Percentiles rank a stretch among this genome's conserved stretches.
These are phyloP conservation scores for Panthera tigris DNA, from an alignment of 2,113 vertebrate species.

Conservation along the genomic window DNA sequence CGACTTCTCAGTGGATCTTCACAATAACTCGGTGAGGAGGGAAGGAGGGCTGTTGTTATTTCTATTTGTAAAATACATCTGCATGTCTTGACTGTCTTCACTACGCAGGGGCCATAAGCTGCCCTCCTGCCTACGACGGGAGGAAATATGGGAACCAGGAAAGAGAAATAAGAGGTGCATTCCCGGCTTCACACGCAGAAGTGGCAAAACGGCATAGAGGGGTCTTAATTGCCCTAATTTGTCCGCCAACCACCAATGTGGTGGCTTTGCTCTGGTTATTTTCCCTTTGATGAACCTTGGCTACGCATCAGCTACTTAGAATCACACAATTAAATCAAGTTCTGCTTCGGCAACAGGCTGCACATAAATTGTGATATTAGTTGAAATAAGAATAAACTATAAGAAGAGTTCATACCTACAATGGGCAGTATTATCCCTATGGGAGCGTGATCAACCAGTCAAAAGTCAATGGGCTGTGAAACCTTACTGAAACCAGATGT, in stretches of 20 bases:
- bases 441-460: neutral
- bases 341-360: neutral
- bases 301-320: neutral
- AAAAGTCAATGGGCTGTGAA: neutral
- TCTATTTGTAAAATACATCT: neutral
- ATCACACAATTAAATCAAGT: neutral
- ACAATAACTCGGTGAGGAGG: neutral
- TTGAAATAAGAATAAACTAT: neutral
- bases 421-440: neutral
- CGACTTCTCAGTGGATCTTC: neutral
- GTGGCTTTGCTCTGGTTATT: neutral
- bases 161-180: neutral
- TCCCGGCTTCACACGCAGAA: neutral
- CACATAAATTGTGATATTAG: neutral
- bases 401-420: neutral
- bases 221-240: neutral
- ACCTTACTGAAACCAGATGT: neutral
- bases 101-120: neutral
- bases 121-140: neutral
- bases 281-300: neutral
- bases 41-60: neutral
- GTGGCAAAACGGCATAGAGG: neutral
- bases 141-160: neutral
- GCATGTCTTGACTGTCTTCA: neutral
- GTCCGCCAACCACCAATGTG: neutral